phyloP scores from a whole-genome alignment of 2,797 vertebrate genomes.

The Microctenopoma lineatum region DNA sequence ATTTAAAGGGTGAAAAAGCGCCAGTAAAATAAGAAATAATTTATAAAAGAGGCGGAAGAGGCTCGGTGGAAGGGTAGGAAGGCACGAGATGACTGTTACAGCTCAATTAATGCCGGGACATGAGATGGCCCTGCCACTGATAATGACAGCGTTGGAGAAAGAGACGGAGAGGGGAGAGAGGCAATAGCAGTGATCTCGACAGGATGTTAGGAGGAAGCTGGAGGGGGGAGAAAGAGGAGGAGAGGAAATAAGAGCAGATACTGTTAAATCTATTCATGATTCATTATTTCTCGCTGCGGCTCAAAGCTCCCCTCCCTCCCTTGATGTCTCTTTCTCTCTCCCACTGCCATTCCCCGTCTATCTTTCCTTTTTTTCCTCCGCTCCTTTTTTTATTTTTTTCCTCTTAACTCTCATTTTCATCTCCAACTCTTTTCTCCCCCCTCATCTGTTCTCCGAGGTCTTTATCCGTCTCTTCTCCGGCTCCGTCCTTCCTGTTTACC shows the following conservation, averaged over 20 bases:
- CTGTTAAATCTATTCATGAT: slow-evolving; percentile 84
- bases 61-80: slow-evolving; percentile 50
- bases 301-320: slow-evolving; percentile 64
- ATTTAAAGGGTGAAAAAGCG: slow-evolving; percentile 28
- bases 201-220: slow-evolving; percentile 76
- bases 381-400: slow-evolving; percentile 56
- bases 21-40: background rate
- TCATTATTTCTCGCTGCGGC: slow-evolving; percentile 78
- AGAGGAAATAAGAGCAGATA: slow-evolving; percentile 80
- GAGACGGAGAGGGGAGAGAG: slow-evolving; percentile 39
- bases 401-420: slow-evolving; percentile 62
- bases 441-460: slow-evolving; percentile 71
- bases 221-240: slow-evolving; percentile 37
- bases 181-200: slow-evolving; percentile 65
- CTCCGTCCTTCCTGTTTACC: slow-evolving; percentile 77
- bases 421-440: slow-evolving; percentile 29
- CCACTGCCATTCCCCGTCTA: slow-evolving; percentile 12
- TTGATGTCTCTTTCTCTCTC: slow-evolving; percentile 61
- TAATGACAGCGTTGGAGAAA: slow-evolving; percentile 62
- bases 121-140: slow-evolving; percentile 70
- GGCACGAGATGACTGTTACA: slow-evolving; percentile 67
- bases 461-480: slow-evolving; percentile 71
- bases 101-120: slow-evolving; percentile 78
- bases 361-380: slow-evolving; percentile 30
- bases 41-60: slow-evolving; percentile 15